Percentiles rank a stretch among this genome's conserved stretches.
Conservation (phyloP, 1,140 invertebrate species). For the Anagrus nilaparvatae region DNA sequence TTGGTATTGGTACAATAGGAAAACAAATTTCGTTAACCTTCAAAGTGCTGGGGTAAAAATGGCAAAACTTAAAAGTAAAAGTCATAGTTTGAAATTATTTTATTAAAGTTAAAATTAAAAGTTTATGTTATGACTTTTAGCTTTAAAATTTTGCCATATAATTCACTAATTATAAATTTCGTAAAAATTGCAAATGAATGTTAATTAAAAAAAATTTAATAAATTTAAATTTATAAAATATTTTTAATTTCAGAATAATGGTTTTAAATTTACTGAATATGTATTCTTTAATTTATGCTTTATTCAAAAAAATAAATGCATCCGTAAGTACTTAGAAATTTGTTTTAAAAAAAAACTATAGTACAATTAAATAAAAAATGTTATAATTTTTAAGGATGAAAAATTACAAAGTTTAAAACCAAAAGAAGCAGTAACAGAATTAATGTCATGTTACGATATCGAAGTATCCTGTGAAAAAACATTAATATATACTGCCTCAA, state of each 20-base stretch:
- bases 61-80: too few relatives aligned
- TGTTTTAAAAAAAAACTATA: constrained; percentile 2
- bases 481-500: constrained; percentile 16
- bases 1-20: too few relatives aligned
- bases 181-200: too few relatives aligned
- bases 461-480: constrained; percentile 20
- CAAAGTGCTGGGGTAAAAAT: too few relatives aligned
- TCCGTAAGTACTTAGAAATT: constrained; percentile 52
- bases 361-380: neutral
- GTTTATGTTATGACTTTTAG: too few relatives aligned
- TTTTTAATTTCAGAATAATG: constrained; percentile 69
- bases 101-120: neutral
- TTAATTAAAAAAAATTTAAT: too few relatives aligned
- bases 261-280: constrained; percentile 88
- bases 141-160: too few relatives aligned
- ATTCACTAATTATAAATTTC: too few relatives aligned
- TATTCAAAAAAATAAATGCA: constrained; percentile 82
- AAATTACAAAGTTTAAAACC: constrained; percentile 43
- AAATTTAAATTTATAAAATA: constrained; percentile 7
- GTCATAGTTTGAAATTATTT: neutral
- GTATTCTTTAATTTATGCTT: constrained; percentile 87
- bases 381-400: constrained; percentile 24
- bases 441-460: constrained; percentile 20
- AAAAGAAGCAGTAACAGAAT: constrained; percentile 14
- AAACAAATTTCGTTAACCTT: too few relatives aligned